Evolutionary conservation across 53 echinoderm and acorn worm species (phyloP).

Genomic region (Glandiceps talaboti): DNA sequence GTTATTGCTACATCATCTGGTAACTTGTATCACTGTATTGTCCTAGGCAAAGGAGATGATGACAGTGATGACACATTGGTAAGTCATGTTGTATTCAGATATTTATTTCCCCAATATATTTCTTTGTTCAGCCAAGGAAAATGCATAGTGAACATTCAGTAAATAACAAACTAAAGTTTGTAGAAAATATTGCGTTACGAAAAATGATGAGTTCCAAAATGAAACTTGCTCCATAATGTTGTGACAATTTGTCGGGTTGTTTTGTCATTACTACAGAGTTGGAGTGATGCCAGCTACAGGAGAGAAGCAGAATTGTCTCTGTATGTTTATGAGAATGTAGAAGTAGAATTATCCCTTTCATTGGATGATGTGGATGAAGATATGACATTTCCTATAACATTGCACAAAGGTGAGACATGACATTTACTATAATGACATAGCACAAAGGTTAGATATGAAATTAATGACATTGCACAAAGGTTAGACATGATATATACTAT

Average conservation of each 20-base stretch:
- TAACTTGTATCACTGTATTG: conserved; percentile 79
- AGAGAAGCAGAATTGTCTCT: conserved; percentile 19
- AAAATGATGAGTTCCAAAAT: too few species aligned
- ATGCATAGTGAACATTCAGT: too few species aligned
- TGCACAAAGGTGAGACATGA: conserved; percentile 65
- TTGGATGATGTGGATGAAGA: conserved; percentile 50
- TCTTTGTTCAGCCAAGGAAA: too few species aligned
- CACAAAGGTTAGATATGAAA: too few species aligned
- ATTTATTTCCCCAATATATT: too few species aligned
- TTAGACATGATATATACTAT: conserved; percentile 74
- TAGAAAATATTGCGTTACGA: too few species aligned
- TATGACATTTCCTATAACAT: conserved; percentile 58
- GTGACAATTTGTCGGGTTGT: too few species aligned
- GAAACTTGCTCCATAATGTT: too few species aligned
- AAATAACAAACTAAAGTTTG: too few species aligned
- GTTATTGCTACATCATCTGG: conserved; percentile 82
- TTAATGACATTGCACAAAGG: too few species aligned
- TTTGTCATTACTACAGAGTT: neutral
- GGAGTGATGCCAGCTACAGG: neutral
- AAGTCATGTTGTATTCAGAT: too few species aligned
- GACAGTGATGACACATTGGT: conserved; percentile 35
- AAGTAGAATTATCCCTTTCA: conserved; percentile 50
- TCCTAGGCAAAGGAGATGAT: conserved; percentile 41
- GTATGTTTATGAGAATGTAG: conserved; percentile 89
- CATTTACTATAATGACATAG: too few species aligned